These are phyloP conservation scores for Pseudochirops corinnae DNA, from an alignment of 2,797 vertebrate genomes.

Conservation along the genomic window DNA sequence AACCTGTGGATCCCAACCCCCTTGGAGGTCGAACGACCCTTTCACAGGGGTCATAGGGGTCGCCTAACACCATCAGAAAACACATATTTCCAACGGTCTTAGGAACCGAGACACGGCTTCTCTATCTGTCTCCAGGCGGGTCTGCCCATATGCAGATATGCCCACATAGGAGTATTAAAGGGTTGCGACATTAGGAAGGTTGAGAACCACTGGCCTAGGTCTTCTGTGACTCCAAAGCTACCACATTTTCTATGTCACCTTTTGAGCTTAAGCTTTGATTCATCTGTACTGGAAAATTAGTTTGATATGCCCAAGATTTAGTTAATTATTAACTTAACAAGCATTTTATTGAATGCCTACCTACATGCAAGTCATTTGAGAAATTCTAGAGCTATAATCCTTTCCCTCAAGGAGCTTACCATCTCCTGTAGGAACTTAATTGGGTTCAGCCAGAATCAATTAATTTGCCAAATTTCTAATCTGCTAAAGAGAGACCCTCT, in stretches of 20 bases:
- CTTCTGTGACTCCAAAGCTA: background rate
- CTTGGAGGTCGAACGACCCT: no score
- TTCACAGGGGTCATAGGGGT: no score
- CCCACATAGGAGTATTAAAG: no score
- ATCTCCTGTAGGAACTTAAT: background rate
- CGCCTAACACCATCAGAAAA: no score
- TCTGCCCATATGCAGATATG: no score
- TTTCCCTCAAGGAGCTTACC: background rate
- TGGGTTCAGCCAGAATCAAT: background rate
- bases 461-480: background rate
- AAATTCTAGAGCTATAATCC: background rate
- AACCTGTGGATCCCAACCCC: no score
- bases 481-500: background rate
- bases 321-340: background rate
- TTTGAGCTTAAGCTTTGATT: background rate
- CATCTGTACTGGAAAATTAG: background rate
- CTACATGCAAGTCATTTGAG: background rate
- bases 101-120: no score
- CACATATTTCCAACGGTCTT: no score
- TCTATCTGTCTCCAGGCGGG: no score
- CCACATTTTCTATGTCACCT: background rate
- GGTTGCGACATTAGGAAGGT: no score
- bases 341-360: background rate
- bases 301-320: background rate
- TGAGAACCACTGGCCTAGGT: background rate